Evolutionary conservation across 2,888 invertebrate genomes (phyloP), one percentile per base, ranked within the genome.

Genomic region (Synergus japonicus): DNA sequence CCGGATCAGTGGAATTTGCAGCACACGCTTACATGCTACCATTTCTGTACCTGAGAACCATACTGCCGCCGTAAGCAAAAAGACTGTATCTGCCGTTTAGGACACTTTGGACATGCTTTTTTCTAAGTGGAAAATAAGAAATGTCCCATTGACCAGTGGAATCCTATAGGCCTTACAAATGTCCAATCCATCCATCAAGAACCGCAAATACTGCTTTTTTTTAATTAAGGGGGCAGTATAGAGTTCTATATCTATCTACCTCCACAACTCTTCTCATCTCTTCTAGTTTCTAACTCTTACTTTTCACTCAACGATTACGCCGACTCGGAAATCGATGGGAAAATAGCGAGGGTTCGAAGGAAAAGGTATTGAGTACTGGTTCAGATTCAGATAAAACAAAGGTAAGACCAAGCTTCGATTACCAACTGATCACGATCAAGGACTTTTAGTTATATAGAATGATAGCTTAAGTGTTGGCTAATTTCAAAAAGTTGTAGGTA

Each of bases 121-220:
- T 81, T 83, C 60, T 37, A 58, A n/a, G 12, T 54, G 79, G 67
- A 78, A 85, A 84, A 84, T 58, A 44, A 44, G 44, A 81, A 29
- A 29, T 81, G 58, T 83, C 79, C 84, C 83, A 83, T 82, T 69
- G 78, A 85, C 81, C 83, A 80, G 76, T 58, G 77, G 69, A 84
- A 80, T 82, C 79, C 83, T 85, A 84, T 77, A 66, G 76, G 67
- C 79, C 81, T 82, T 79, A 76, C 37, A 78, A 79, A 84, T 86
- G 82, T 83, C 86, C 83, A 79, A 86, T 82, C 82, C 84, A 86
- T 83, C 79, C 82, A 83, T 86, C 82, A 85, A 83, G 83, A 83
- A 87, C 83, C 78, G 86, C 85, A 87, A 86, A 86, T 87, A 87
- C 87, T 84, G 84, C 83, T 83, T 87, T 86, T 87, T 87, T 87